Evolutionary conservation across 1,140 invertebrate genomes (phyloP), one percentile per base, ranked within the genome.

Genomic region (Zophobas atratus): DNA sequence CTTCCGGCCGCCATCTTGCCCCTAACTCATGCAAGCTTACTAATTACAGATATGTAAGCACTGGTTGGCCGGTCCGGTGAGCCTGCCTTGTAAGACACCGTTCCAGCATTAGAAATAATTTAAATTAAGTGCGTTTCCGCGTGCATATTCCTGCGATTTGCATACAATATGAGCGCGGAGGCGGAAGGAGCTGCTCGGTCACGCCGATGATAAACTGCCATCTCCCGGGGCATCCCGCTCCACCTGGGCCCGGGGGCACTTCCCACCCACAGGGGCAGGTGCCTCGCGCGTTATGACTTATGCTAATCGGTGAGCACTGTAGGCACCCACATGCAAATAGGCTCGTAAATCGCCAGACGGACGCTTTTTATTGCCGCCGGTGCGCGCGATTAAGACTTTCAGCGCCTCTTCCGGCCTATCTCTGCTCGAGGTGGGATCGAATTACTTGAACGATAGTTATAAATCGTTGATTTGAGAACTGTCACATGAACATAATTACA

Each of bases 1-100:
- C 79, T 80, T 80, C 79, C 79, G 79, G 79, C 79, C 79, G 79
- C 79, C 79, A 80, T 80, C 74, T 80, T 80, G 67, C 72, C 74
- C 70, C 74, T 80, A 80, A 80, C 74, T 80, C 79, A 80, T 80
- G 79, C 79, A 78, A 76, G 79, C 73, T 76, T 76, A 76, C 79
- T 80, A 80, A 80, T 80, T 80, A 80, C 79, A 72, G 77, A 79
- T 63, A 57, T 63, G 73, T 63, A 75, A 60, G 67, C 63, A 53
- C 48, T 71, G 48, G 67, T 70, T 77, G 60, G 74, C 60, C 75
- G 57, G 67, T 63, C 73, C 73, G 70, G 71, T 79, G 60, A 36
- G 55, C 71, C 56, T 51, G 39, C 67, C 76, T 79, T 79, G 77
- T 79, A 79, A 79, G 77, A 79, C 77, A 79, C 77, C 73, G 74